These are phyloP conservation scores for Athalia circularis DNA, from an alignment of 2,888 invertebrate species.

Conservation along the genomic window DNA sequence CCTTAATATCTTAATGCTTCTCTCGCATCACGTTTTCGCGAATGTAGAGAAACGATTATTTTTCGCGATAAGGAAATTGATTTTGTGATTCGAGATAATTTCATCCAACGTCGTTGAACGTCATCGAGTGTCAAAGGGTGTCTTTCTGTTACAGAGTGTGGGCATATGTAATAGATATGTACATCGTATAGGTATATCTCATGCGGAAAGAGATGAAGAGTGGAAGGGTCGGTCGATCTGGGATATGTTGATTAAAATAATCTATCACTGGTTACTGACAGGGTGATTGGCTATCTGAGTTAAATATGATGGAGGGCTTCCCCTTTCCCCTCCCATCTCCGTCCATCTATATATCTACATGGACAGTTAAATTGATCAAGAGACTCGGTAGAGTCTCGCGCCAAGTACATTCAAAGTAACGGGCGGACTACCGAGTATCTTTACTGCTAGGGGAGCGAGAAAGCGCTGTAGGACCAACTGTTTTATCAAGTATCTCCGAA, in stretches of 20 bases:
- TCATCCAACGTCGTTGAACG: background rate
- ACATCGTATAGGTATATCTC: slow-evolving; percentile 9
- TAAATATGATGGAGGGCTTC: slow-evolving; percentile 64
- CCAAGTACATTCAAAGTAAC: too few species aligned
- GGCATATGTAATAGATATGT: slow-evolving; percentile 43
- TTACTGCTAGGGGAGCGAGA: too few species aligned
- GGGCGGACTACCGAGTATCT: too few species aligned
- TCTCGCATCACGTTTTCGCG: too few species aligned
- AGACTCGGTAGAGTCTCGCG: too few species aligned
- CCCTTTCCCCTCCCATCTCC: background rate
- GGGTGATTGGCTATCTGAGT: slow-evolving; percentile 64
- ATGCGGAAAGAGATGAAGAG: slow-evolving; percentile 28
- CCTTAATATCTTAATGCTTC: too few species aligned
- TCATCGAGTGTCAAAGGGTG: slow-evolving; percentile 27
- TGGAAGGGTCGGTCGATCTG: slow-evolving; percentile 50
- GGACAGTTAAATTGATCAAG: slow-evolving; percentile 15
- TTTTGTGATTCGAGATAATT: slow-evolving; percentile 3
- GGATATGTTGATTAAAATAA: slow-evolving; percentile 67
- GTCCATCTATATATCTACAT: background rate
- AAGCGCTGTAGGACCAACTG: too few species aligned
- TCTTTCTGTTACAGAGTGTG: slow-evolving; percentile 16
- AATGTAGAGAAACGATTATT: too few species aligned
- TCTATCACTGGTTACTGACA: slow-evolving; percentile 65
- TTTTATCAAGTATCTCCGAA: too few species aligned
- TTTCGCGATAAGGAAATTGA: slow-evolving; percentile 5